phyloP scores from a whole-genome alignment of 2,113 vertebrate genomes.

The Ptyas mucosa region DNA sequence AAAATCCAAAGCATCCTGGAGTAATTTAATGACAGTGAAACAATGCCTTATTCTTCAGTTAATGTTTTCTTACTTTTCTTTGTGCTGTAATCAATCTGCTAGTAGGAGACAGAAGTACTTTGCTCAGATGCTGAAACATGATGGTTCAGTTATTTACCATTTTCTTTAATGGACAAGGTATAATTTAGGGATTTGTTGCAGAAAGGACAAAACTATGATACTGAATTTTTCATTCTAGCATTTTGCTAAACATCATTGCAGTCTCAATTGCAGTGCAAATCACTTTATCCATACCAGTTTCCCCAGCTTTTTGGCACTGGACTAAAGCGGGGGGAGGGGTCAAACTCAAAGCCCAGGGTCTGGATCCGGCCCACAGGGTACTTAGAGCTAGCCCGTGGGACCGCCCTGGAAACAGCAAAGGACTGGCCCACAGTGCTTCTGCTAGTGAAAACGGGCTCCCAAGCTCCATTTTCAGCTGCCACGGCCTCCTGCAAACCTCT shows the following conservation, averaged over 20 bases:
- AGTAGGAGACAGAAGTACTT: background rate
- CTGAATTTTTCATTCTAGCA: background rate
- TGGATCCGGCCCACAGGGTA: too few species aligned
- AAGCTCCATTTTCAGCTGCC: too few species aligned
- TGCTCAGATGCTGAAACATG: background rate
- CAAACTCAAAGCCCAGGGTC: too few species aligned
- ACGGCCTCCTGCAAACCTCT: too few species aligned
- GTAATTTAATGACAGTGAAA: background rate
- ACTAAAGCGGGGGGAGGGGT: too few species aligned
- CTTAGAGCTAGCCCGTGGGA: too few species aligned
- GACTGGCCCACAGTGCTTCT: too few species aligned
- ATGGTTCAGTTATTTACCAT: background rate
- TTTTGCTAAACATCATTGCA: background rate
- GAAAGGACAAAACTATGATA: background rate
- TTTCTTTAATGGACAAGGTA: background rate
- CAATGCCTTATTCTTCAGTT: background rate
- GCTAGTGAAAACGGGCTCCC: too few species aligned
- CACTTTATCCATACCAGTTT: conserved; percentile 7
- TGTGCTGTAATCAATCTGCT: background rate
- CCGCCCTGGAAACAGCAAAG: too few species aligned
- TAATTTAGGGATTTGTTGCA: background rate
- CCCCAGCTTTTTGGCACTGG: background rate
- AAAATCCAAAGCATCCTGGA: background rate
- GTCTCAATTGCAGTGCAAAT: background rate
- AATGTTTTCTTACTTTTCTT: background rate